Evolutionary conservation across 2,113 vertebrate species (phyloP).

Genomic region (Siniperca knerii): DNA sequence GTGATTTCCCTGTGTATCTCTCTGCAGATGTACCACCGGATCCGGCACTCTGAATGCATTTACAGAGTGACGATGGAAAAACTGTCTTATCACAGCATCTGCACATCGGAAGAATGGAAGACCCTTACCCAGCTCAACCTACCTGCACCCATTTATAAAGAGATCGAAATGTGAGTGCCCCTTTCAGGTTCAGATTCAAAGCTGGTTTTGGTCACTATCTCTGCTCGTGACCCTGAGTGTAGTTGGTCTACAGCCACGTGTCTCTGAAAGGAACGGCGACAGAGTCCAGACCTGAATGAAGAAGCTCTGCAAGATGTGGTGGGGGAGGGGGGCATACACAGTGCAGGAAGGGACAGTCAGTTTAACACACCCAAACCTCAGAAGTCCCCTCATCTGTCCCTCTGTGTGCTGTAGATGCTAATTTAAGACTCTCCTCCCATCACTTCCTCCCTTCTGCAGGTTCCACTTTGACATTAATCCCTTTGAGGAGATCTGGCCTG

Average conservation of each 20-base stretch:
- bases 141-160: slow-evolving; percentile 91
- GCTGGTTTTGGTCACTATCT: neutral
- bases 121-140: slow-evolving; percentile 92
- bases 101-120: slow-evolving; percentile 97
- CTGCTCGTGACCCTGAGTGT: slow-evolving; percentile 20
- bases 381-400: slow-evolving; percentile 32
- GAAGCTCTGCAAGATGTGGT: neutral
- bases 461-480: slow-evolving; percentile 98
- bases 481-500: slow-evolving; percentile 96
- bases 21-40: slow-evolving; percentile 97
- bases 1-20: slow-evolving; percentile 36
- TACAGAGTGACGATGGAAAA: slow-evolving; percentile 99
- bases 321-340: neutral
- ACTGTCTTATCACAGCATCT: slow-evolving; percentile 97
- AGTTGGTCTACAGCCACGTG: slow-evolving; percentile 23
- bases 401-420: slow-evolving; percentile 33
- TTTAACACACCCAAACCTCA: slow-evolving; percentile 26
- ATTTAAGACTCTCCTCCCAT: slow-evolving; percentile 34
- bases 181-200: neutral
- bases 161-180: slow-evolving; percentile 91
- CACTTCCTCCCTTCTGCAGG: slow-evolving; percentile 78
- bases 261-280: slow-evolving; percentile 39
- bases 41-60: slow-evolving; percentile 99
- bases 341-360: slow-evolving; percentile 26
- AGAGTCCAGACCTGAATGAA: slow-evolving; percentile 41